Conservation (phyloP, 2,888 invertebrate genomes). For the Ctena decussata region DNA sequence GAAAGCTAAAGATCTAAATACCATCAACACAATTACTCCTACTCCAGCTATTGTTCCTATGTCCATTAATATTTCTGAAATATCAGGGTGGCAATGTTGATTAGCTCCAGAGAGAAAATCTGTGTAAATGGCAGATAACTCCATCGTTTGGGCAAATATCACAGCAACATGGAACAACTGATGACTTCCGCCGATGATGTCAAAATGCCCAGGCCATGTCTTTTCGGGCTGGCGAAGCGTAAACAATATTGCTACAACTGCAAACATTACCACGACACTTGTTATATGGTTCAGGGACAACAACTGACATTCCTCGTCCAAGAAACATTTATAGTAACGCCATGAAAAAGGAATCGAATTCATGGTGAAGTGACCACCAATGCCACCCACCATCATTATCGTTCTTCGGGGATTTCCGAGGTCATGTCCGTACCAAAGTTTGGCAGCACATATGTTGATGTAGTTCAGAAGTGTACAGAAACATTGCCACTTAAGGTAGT, state of each 20-base stretch:
- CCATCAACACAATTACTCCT: conserved; percentile 28
- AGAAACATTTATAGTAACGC: conserved; percentile 55
- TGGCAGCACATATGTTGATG: conserved; percentile 58
- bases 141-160: conserved; percentile 55
- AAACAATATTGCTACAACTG: conserved; percentile 63
- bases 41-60: neutral
- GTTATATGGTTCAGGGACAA: conserved; percentile 69
- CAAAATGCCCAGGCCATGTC: conserved; percentile 74
- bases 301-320: conserved; percentile 36
- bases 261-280: conserved; percentile 47
- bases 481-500: conserved; percentile 35
- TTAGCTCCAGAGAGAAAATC: conserved; percentile 50
- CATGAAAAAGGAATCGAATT: conserved; percentile 62
- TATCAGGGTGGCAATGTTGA: conserved; percentile 59
- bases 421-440: conserved; percentile 64
- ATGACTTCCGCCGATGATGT: conserved; percentile 76
- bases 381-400: conserved; percentile 47
- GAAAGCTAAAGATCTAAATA: neutral
- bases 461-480: conserved; percentile 61
- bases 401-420: conserved; percentile 52
- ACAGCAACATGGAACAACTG: conserved; percentile 69
- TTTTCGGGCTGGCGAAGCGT: conserved; percentile 76
- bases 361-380: conserved; percentile 48
- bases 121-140: conserved; percentile 55
- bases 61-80: conserved; percentile 3